A percentile compares a stretch with the other conserved stretches of the same genome.
phyloP scores from a whole-genome alignment of 1,140 invertebrate genomes.

The Trichonephila clavipes region DNA sequence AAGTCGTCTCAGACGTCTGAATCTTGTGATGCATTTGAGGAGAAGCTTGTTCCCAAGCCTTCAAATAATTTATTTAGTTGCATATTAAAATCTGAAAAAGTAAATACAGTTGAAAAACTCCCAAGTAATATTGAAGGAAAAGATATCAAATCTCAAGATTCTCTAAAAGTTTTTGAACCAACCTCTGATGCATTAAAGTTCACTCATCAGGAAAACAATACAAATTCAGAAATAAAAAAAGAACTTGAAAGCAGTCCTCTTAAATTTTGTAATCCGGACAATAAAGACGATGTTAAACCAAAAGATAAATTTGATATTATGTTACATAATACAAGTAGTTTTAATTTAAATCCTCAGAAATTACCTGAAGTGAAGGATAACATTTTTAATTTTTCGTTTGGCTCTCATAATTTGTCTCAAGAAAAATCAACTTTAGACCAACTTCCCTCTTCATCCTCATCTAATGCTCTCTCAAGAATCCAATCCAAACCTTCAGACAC shows the following conservation, averaged over 20 bases:
- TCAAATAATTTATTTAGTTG: neutral
- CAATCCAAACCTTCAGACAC: conserved; percentile 44
- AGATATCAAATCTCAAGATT: conserved; percentile 28
- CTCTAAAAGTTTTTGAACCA: neutral
- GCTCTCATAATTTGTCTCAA: neutral
- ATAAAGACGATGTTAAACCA: neutral
- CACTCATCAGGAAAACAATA: neutral
- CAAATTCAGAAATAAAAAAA: neutral
- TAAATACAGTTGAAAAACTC: neutral
- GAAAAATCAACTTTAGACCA: conserved; percentile 7
- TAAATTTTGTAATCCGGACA: neutral
- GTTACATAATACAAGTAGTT: conserved; percentile 25
- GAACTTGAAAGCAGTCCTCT: neutral
- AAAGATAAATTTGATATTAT: conserved; percentile 65
- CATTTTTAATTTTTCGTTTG: conserved; percentile 55
- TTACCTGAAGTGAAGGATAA: neutral
- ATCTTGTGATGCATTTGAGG: neutral
- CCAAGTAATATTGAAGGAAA: neutral
- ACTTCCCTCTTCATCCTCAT: neutral
- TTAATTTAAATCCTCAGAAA: neutral
- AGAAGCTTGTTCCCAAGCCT: neutral
- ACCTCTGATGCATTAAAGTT: neutral
- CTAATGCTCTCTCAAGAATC: neutral
- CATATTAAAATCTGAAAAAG: conserved; percentile 4
- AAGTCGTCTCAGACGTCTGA: neutral